Evolutionary conservation across 2,113 vertebrate genomes (phyloP), one percentile per base, ranked within the genome.

Genomic region (Hippocampus abdominalis): DNA sequence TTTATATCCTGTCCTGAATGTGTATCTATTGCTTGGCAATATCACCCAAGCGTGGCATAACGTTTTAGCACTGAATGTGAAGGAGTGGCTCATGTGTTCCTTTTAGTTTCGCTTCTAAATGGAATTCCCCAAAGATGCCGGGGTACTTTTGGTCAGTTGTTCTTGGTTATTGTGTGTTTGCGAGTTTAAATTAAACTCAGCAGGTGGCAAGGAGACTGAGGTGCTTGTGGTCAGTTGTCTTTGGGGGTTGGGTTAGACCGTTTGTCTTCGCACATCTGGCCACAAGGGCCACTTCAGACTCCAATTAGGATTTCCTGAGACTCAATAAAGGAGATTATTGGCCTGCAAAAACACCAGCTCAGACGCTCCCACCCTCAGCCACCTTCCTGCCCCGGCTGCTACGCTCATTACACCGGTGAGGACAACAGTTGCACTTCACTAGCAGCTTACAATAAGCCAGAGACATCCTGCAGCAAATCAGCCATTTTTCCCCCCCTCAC

Each of bases 261-360:
- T 89, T 86, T 88, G 86, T 86, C 81, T 85, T 89, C 63, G 65
- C 85, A 85, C 89, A 91, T 90, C 83, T 91, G 89, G 77, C 82
- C 81, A 77, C 84, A 84, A 75, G 69, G 84, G 83, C 68, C 71
- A 81, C 82, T 89, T 93, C 86, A 80, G 77, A 89, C 80, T 90
- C 84, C 84, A 89, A 86, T 90, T 90, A 89, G 87, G 87, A 91
- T 91, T 88, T 92, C 90, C 90, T 91, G 86, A 89, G 85, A 86
- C 77, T 79, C 79, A 86, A 88, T 90, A 89, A 91, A 92, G 76
- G 60, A 84, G 83, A 88, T 90, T 89, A 91, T 85, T 84, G 72
- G 84, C 73, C 79, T 83, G 64, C 76, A 87, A 79, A 89, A 88
- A 88, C 82, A 86, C 81, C 49, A 56, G 49, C 27, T 69, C 73